These are phyloP conservation scores for Glandiceps talaboti DNA, from an alignment of 53 echinoderm and acorn worm genomes.

Conservation along the genomic window DNA sequence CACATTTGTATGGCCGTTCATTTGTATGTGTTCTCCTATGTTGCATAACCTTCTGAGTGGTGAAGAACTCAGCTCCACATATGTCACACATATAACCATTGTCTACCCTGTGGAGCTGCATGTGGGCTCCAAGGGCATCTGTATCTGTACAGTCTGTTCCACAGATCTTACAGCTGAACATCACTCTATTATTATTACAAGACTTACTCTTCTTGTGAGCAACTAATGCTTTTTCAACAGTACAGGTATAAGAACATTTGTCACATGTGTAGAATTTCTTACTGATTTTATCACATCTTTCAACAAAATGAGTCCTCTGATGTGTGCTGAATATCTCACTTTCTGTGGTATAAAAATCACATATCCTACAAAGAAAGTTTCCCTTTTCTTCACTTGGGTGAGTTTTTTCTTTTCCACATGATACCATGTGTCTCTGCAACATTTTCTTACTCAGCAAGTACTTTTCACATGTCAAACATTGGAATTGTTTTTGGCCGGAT, in stretches of 20 bases:
- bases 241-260: background rate
- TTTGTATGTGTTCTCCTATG: conserved; percentile 6
- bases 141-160: background rate
- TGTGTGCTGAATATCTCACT: background rate
- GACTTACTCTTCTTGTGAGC: background rate
- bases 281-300: background rate
- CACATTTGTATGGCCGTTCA: conserved; percentile 2
- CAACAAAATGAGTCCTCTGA: background rate
- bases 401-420: background rate
- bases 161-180: background rate
- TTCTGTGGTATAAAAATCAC: background rate
- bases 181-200: background rate
- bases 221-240: background rate
- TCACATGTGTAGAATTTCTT: background rate
- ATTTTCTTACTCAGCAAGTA: background rate
- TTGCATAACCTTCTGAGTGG: conserved; percentile 4
- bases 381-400: background rate
- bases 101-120: background rate
- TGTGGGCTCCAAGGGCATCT: background rate
- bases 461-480: background rate
- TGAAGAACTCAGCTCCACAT: conserved; percentile 5
- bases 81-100: conserved; percentile 6
- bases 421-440: background rate
- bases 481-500: background rate
- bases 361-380: background rate